A percentile compares a stretch with the other conserved stretches of the same genome.
These are phyloP conservation scores for Cossypha dichroa DNA, from an alignment of 2,797 vertebrate species.

Conservation along the genomic window DNA sequence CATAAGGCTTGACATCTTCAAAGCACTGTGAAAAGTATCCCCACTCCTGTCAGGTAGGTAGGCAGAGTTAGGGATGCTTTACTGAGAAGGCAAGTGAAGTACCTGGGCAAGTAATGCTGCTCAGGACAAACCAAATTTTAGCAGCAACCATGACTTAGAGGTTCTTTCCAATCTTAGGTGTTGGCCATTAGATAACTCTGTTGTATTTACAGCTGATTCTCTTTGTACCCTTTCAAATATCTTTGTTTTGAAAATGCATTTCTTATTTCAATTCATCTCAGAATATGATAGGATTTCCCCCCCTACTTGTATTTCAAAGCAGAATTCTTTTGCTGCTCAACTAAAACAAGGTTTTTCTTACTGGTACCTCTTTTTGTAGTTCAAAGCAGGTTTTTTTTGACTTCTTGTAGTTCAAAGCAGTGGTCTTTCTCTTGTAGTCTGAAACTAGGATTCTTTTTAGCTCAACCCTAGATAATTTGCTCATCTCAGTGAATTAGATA, in stretches of 20 bases:
- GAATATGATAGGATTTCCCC: not conserved
- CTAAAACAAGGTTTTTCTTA: constrained; percentile 38
- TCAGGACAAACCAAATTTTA: not conserved
- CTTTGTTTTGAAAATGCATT: constrained; percentile 12
- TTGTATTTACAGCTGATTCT: not conserved
- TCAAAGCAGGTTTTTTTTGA: constrained; percentile 49
- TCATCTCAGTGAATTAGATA: constrained; percentile 46
- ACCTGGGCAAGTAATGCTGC: not conserved
- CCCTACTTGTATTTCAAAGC: constrained; percentile 61
- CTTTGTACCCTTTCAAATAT: not conserved
- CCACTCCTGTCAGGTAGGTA: not conserved
- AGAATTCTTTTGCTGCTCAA: constrained; percentile 13
- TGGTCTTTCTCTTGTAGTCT: constrained; percentile 51
- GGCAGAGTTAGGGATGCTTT: not conserved
- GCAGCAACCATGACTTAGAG: not conserved
- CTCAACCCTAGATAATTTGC: constrained; percentile 46
- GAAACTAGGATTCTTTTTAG: constrained; percentile 39
- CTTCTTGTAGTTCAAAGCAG: constrained; percentile 62
- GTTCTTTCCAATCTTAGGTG: not conserved
- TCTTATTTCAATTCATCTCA: constrained; percentile 34
- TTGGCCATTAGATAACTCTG: not conserved
- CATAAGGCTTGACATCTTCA: not conserved
- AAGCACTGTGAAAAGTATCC: not conserved
- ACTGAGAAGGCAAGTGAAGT: not conserved
- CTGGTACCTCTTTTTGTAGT: constrained; percentile 39